These are phyloP conservation scores for Suncus etruscus DNA, from an alignment of 2,113 vertebrate genomes.

Conservation along the genomic window DNA sequence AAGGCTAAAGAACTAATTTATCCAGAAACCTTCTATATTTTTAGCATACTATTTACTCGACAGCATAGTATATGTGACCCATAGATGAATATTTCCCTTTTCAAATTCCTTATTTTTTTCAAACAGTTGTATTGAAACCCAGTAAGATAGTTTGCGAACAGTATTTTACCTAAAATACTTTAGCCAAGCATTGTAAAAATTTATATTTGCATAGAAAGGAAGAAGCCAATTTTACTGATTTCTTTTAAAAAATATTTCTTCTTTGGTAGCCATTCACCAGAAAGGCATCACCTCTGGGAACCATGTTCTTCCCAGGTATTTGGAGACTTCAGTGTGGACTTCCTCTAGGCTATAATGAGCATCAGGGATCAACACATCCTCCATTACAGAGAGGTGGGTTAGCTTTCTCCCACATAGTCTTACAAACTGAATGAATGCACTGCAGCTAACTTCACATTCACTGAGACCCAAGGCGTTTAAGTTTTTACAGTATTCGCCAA, in stretches of 20 bases:
- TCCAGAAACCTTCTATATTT: neutral
- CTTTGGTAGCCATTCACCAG: slow-evolving; percentile 86
- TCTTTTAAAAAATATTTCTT: neutral
- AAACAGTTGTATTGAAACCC: slow-evolving; percentile 41
- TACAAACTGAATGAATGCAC: slow-evolving; percentile 96
- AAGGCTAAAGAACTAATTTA: slow-evolving; percentile 6
- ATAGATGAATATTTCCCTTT: neutral
- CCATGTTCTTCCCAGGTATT: slow-evolving; percentile 95
- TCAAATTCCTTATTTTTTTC: slow-evolving; percentile 41
- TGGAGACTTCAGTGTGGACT: slow-evolving; percentile 96
- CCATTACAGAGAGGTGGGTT: slow-evolving; percentile 97
- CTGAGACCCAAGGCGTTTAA: slow-evolving; percentile 95
- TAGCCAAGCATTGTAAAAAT: slow-evolving; percentile 12
- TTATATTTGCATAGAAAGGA: slow-evolving; percentile 80
- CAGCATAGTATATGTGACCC: neutral
- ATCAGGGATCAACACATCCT: slow-evolving; percentile 96
- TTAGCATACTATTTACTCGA: neutral
- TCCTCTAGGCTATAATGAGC: slow-evolving; percentile 94
- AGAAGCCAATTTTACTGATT: slow-evolving; percentile 38
- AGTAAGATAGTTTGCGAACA: slow-evolving; percentile 18
- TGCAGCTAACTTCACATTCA: slow-evolving; percentile 96
- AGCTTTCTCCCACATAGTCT: slow-evolving; percentile 94
- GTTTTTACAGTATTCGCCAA: slow-evolving; percentile 93
- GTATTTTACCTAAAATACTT: slow-evolving; percentile 63
- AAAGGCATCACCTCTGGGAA: slow-evolving; percentile 98